These are phyloP conservation scores for Phortica variegata DNA, from an alignment of 1,140 invertebrate genomes.

Conservation along the genomic window DNA sequence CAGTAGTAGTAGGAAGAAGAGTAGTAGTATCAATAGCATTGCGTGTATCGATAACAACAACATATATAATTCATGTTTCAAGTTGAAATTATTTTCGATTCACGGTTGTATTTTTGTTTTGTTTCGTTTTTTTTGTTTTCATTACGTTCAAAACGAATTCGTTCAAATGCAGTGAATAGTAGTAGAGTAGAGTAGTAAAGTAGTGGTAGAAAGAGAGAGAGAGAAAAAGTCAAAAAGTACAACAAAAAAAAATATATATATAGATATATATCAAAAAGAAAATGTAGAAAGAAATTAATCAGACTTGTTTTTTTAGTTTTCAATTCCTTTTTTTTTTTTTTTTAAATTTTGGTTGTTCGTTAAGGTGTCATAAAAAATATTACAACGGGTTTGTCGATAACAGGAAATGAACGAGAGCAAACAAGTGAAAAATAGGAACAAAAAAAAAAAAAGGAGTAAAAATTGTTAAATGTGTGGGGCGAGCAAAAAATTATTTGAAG, in stretches of 20 bases:
- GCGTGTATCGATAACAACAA: constrained; percentile 6
- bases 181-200: constrained; percentile 37
- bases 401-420: too few species aligned
- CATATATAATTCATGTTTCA: neutral
- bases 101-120: neutral
- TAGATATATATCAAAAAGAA: too few species aligned
- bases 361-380: too few species aligned
- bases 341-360: too few species aligned
- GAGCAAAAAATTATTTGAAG: too few species aligned
- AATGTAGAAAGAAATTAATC: constrained; percentile 41
- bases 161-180: constrained; percentile 34
- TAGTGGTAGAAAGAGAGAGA: constrained; percentile 19
- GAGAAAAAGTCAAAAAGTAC: constrained; percentile 13
- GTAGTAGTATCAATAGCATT: constrained; percentile 17
- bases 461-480: too few species aligned
- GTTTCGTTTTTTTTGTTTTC: constrained; percentile 23
- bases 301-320: neutral
- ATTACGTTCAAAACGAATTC: too few species aligned
- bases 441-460: too few species aligned
- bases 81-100: neutral
- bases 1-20: constrained; percentile 28
- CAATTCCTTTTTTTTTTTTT: too few species aligned
- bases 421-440: too few species aligned
- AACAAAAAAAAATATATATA: constrained; percentile 37
- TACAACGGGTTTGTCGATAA: too few species aligned